Evolutionary conservation across 2,888 invertebrate species (phyloP).

Genomic region (Caenorhabditis zanzibari): DNA sequence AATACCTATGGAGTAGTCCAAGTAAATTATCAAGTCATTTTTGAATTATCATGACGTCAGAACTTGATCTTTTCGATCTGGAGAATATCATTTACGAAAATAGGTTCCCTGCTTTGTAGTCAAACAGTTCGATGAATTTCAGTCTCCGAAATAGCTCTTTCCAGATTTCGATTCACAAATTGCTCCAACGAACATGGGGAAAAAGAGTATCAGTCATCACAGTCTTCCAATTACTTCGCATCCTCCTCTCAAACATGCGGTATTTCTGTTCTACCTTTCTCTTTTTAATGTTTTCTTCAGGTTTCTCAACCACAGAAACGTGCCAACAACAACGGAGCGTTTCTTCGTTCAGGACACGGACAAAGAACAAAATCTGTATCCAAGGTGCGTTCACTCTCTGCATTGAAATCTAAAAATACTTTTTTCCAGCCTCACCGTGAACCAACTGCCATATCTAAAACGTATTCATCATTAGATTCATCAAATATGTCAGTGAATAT

Average conservation of each 20-base stretch:
- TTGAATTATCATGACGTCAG: no score
- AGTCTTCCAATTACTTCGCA: slow-evolving; percentile 70
- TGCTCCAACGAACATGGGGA: slow-evolving; percentile 48
- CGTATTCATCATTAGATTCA: slow-evolving; percentile 52
- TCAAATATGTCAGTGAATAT: slow-evolving; percentile 62
- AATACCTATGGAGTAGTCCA: slow-evolving; percentile 68
- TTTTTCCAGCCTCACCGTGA: slow-evolving; percentile 45
- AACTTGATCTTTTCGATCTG: neutral
- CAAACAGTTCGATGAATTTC: no score
- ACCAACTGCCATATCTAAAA: slow-evolving; percentile 43
- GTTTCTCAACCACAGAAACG: slow-evolving; percentile 63
- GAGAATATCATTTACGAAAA: neutral
- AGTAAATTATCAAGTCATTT: slow-evolving; percentile 43
- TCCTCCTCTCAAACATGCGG: slow-evolving; percentile 64
- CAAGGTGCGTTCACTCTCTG: slow-evolving; percentile 23
- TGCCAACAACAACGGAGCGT: slow-evolving; percentile 41
- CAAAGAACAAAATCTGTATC: slow-evolving; percentile 55
- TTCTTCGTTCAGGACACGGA: slow-evolving; percentile 58
- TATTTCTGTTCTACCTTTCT: neutral
- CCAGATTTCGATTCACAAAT: slow-evolving; percentile 53
- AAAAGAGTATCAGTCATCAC: slow-evolving; percentile 73
- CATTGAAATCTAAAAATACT: neutral
- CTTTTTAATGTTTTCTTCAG: slow-evolving; percentile 21
- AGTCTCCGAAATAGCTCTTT: slow-evolving; percentile 5
- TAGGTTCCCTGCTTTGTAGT: neutral